A percentile compares a stretch with the other conserved stretches of the same genome.
Conservation (phyloP, 1,140 invertebrate genomes). For the Eurosta solidaginis region DNA sequence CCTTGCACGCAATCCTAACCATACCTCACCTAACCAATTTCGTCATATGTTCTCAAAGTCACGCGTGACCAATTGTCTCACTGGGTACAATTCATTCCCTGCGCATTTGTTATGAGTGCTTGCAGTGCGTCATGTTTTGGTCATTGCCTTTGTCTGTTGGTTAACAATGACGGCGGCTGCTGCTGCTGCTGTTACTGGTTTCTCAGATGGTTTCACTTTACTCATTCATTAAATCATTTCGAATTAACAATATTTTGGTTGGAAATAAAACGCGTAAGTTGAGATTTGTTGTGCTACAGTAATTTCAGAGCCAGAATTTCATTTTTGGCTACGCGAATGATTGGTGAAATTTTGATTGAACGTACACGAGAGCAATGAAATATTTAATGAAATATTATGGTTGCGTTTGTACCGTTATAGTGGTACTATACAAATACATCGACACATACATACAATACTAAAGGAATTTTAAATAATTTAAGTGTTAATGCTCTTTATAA, state of each 20-base stretch:
- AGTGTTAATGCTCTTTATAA: no score
- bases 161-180: not conserved
- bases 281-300: slow-evolving; percentile 33
- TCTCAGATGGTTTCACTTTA: slow-evolving; percentile 10
- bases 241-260: slow-evolving; percentile 32
- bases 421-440: no score
- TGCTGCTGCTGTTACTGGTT: not conserved
- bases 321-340: not conserved
- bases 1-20: no score
- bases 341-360: slow-evolving; percentile 32
- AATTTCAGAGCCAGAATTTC: slow-evolving; percentile 11
- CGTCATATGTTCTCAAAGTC: no score
- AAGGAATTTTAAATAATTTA: no score
- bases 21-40: no score
- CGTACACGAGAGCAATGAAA: not conserved
- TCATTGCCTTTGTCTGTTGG: not conserved
- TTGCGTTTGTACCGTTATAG: no score
- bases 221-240: slow-evolving; percentile 27
- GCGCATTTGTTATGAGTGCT: no score
- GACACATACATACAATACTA: no score
- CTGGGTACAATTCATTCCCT: not conserved
- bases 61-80: no score
- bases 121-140: no score
- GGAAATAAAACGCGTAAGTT: slow-evolving; percentile 32
- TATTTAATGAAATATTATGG: slow-evolving; percentile 7